These are phyloP conservation scores for Phyllotreta cruciferae DNA, from an alignment of 2,888 invertebrate species.

Conservation along the genomic window DNA sequence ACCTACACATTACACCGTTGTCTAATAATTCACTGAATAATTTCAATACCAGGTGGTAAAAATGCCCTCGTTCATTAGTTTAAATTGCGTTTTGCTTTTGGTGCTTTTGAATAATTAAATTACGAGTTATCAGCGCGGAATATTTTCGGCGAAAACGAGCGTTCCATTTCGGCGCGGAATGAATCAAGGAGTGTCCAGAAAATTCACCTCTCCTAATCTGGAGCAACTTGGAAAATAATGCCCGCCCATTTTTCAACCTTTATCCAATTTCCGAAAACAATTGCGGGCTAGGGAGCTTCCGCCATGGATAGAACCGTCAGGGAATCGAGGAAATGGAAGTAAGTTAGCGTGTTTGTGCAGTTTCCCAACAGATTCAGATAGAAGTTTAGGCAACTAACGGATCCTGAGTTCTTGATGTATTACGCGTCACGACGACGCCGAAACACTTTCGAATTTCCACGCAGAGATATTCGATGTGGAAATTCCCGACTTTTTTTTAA, in stretches of 20 bases:
- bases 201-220: constrained; percentile 31
- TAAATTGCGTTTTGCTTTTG: too few species aligned
- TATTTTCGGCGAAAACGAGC: too few species aligned
- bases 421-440: constrained; percentile 50
- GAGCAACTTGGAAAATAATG: constrained; percentile 40
- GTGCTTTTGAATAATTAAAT: too few species aligned
- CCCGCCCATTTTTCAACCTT: constrained; percentile 59
- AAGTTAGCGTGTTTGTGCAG: constrained; percentile 48
- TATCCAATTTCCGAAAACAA: constrained; percentile 64
- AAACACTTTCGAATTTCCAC: constrained; percentile 44
- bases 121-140: too few species aligned
- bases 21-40: constrained; percentile 14
- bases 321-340: constrained; percentile 50
- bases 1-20: constrained; percentile 2
- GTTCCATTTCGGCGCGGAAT: constrained; percentile 8
- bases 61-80: too few species aligned
- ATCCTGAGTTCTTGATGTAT: constrained; percentile 43
- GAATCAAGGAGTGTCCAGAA: constrained; percentile 17
- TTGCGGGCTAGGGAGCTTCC: constrained; percentile 48
- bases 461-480: constrained; percentile 24
- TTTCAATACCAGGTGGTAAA: neutral
- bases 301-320: constrained; percentile 38
- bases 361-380: constrained; percentile 43
- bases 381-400: constrained; percentile 36
- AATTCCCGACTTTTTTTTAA: constrained; percentile 23